Evolutionary conservation across 1,140 invertebrate species (phyloP), one percentile per base, ranked within the genome.

Genomic region (Tigriopus japonicus): DNA sequence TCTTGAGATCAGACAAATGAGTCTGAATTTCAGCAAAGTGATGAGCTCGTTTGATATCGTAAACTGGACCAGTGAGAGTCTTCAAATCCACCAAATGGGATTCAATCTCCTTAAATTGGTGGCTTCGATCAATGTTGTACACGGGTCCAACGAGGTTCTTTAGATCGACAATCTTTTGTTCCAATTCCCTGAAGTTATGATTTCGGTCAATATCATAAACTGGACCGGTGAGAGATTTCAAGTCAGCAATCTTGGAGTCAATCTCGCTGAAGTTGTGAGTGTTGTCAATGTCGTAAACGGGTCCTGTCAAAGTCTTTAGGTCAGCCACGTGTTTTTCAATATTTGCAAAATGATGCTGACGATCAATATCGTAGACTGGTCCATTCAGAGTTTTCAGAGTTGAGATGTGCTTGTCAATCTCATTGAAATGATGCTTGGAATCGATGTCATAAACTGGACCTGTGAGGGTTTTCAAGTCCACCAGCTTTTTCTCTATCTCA

Each of bases 201-300:
- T 54, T 41, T 3, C 9, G n/a, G 13, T 41, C 17, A 6, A 58
- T 42, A n/a, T 58, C 24, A 42, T 56, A 61, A 12, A 61, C 59
- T n/a, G 59, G 59, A 23, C 59, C 59, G 7, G 17, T 23, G 24
- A 61, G 28, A 41, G n/a, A 5, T 13, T 53, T 17, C 14, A 61
- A 23, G n/a, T 53, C 40, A 6, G 52, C 23, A 54, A 61, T 41
- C 28, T 61, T 61, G 35, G 28, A 40, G 14, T 55, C 43, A 15
- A 61, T 56, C 23, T 61, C 49, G 13, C 15, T n/a, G 51, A 51
- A 61, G 28, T 35, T 14, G 51, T 61, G 59, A 7, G 52, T 55
- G 13, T 40, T 61, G 12, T 61, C 49, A 61, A 61, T 61, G 52
- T 61, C 5, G 40, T 56, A 61, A 40, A 61, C 59, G 14, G 59